Conservation (phyloP, 2,888 invertebrate species). For the Monoplex corrugatus region DNA sequence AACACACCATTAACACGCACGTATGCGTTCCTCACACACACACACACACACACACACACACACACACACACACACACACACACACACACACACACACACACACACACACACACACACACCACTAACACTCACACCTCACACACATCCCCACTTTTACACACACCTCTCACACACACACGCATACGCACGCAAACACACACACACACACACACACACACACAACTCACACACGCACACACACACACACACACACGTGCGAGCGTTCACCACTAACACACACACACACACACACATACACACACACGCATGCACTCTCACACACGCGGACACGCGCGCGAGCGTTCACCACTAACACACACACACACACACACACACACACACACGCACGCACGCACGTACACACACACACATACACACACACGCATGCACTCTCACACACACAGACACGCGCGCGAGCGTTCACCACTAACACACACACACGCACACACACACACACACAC, state of each 20-base stretch:
- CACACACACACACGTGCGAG: neutral
- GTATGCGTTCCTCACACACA: too few species aligned
- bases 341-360: too few species aligned
- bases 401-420: too few species aligned
- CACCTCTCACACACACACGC: neutral
- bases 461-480: neutral
- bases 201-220: too few species aligned
- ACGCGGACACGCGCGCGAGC: too few species aligned
- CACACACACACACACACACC: neutral
- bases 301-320: neutral
- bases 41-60: too few species aligned
- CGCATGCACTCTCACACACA: too few species aligned
- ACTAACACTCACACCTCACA: neutral
- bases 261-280: neutral
- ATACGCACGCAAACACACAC: neutral
- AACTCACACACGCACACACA: too few species aligned
- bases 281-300: conserved; percentile 15
- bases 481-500: conserved; percentile 19
- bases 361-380: neutral
- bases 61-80: too few species aligned
- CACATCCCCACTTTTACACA: neutral
- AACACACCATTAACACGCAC: too few species aligned
- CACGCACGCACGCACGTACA: too few species aligned
- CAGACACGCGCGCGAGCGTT: neutral
- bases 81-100: too few species aligned